A percentile compares a stretch with the other conserved stretches of the same genome.
phyloP scores from a whole-genome alignment of 2,888 invertebrate genomes.

The Himalopsyche japonica region DNA sequence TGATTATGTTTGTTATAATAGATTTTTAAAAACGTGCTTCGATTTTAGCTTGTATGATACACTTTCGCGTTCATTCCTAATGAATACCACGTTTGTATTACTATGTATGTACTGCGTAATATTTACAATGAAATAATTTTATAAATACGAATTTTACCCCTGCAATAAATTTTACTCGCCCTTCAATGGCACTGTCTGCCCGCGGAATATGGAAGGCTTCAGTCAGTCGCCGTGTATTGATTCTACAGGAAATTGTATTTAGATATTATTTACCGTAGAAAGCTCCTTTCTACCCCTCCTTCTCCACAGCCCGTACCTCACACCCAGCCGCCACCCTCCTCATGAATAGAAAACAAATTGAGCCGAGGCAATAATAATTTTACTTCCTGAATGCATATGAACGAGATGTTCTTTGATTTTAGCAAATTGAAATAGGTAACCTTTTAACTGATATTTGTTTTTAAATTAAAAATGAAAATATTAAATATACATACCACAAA shows the following conservation, averaged over 20 bases:
- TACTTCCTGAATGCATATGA: slow-evolving; percentile 4
- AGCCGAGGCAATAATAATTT: slow-evolving; percentile 9
- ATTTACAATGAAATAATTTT: too few relatives aligned
- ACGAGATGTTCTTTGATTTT: slow-evolving; percentile 10
- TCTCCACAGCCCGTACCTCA: background rate
- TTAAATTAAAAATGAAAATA: background rate
- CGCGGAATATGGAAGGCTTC: background rate
- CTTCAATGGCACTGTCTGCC: background rate
- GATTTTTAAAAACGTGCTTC: too few relatives aligned
- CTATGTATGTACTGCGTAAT: too few relatives aligned
- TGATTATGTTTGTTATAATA: too few relatives aligned
- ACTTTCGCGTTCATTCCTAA: too few relatives aligned
- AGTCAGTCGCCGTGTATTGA: slow-evolving; percentile 36
- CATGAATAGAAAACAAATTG: slow-evolving; percentile 10
- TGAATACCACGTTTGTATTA: too few relatives aligned
- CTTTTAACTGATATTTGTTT: background rate
- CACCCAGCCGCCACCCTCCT: background rate
- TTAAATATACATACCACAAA: too few relatives aligned
- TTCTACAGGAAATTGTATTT: slow-evolving; percentile 40
- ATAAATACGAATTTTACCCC: too few relatives aligned
- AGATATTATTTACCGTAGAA: slow-evolving; percentile 37
- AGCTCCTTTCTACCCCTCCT: background rate
- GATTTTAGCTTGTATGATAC: too few relatives aligned
- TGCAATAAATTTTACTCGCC: background rate
- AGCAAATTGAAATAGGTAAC: slow-evolving; percentile 3